Percentiles rank a stretch among this genome's conserved stretches.
Evolutionary conservation across 2,797 vertebrate genomes (phyloP).

Genomic region (Eleutherodactylus coqui): DNA sequence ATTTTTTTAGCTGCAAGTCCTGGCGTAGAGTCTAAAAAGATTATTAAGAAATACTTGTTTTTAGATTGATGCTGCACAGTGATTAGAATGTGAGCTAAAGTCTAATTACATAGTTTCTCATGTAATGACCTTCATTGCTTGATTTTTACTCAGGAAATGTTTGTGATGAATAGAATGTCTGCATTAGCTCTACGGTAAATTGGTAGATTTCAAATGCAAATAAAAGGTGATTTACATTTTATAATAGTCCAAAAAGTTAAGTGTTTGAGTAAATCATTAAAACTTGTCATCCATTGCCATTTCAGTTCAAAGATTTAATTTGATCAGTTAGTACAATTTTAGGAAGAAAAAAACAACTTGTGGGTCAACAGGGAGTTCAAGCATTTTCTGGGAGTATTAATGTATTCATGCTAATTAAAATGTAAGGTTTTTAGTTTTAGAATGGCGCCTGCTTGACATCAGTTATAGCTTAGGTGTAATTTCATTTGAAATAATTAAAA

Average conservation of each 20-base stretch:
- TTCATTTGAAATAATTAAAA: no score
- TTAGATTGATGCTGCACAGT: slow-evolving; percentile 24
- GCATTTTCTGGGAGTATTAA: slow-evolving; percentile 12
- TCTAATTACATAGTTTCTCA: slow-evolving; percentile 37
- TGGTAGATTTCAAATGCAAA: slow-evolving; percentile 36
- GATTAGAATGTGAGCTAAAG: slow-evolving; percentile 32
- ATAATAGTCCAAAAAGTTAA: slow-evolving; percentile 33
- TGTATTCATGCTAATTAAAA: slow-evolving; percentile 23
- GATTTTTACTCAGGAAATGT: slow-evolving; percentile 40
- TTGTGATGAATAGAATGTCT: slow-evolving; percentile 26
- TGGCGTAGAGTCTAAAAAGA: neutral
- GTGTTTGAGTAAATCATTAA: slow-evolving; percentile 37
- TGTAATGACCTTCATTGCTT: slow-evolving; percentile 42
- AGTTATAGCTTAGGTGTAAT: neutral
- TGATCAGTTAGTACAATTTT: neutral
- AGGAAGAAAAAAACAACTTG: neutral
- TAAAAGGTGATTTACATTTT: slow-evolving; percentile 40
- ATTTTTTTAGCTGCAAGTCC: neutral
- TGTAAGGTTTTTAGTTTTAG: neutral
- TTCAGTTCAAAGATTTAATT: slow-evolving; percentile 30
- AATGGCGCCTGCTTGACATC: neutral
- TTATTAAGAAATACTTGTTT: slow-evolving; percentile 15
- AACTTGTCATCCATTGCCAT: neutral
- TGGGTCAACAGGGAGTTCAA: slow-evolving; percentile 3
- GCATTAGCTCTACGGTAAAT: slow-evolving; percentile 16